Conservation (phyloP, 2,797 vertebrate genomes). For the Prionace glauca region DNA sequence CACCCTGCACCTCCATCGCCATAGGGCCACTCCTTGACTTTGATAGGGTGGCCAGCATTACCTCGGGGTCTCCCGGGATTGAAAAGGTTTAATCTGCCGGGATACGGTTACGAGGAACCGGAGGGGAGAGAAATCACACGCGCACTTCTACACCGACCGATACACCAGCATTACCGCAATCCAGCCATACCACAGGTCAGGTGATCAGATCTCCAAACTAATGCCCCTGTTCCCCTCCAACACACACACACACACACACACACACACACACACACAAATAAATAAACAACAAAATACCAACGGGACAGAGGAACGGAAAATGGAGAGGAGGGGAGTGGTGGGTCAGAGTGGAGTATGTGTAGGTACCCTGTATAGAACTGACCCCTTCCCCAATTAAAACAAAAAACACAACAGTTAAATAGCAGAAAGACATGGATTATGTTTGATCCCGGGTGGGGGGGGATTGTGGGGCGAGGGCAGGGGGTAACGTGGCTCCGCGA, state of each 20-base stretch:
- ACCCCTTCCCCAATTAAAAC: constrained; percentile 1
- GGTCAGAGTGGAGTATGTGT: constrained; percentile 31
- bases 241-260: neutral
- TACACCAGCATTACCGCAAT: neutral
- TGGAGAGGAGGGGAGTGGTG: neutral
- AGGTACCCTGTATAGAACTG: constrained; percentile 30
- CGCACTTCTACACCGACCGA: neutral
- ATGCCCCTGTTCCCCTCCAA: neutral
- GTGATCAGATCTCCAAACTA: constrained; percentile 16
- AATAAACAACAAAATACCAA: neutral
- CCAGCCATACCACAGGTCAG: neutral
- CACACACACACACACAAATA: neutral
- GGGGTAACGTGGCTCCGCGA: neutral
- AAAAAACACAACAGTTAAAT: neutral
- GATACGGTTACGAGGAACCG: neutral
- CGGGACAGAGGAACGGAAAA: neutral
- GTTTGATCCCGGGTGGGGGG: neutral
- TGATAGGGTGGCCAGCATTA: neutral
- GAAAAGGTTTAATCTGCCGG: neutral
- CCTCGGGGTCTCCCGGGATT: neutral
- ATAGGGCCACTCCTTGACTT: neutral
- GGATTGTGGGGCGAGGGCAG: no score
- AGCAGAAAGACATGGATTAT: constrained; percentile 15
- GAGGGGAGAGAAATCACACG: neutral
- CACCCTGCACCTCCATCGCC: neutral